Evolutionary conservation across 2,797 vertebrate genomes (phyloP), one percentile per base, ranked within the genome.

Genomic region (Hippoglossus hippoglossus): DNA sequence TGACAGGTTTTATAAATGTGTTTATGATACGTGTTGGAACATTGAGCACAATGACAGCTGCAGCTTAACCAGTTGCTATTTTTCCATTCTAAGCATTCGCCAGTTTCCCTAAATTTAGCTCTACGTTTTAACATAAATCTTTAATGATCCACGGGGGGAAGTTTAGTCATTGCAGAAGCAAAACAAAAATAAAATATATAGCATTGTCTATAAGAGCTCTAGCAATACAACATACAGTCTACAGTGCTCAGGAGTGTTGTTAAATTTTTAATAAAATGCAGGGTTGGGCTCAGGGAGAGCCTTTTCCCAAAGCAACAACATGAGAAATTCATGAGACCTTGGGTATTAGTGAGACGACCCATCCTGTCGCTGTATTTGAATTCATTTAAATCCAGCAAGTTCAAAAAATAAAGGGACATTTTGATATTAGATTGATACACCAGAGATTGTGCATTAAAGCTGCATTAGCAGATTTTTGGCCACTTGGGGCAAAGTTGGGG

Each of bases 91-190:
- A 24, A 63, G 51, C 63, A 64, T 22, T 59, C 11, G 19, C n/a
- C 54, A 31, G 47, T 11, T 26, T 44, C 7, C 54, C 66, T 71
- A 73, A 63, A 79, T 74, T 54, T 79, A 71, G 62, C 58, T 41
- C 62, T 24, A 54, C 22, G 26, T 71, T 84, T 69, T n/a, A 41
- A 71, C 13, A 81, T 78, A 22, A 73, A 81, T 68, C 59, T 74
- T 81, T 73, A 80, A 81, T 83, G 77, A 81, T 75, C 66, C 36
- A 51, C 47, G 26, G 60, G 56, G 66, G 71, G 47, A 75, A 86
- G 80, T 39, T 74, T 53, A 73, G 73, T 77, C 71, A 79, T 18
- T 72, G 56, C 59, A 79, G 46, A 60, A 67, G 58, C 63, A 70
- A 24, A 24, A 59, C 22, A 67, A 77, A 74, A 70, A 25, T 47